Evolutionary conservation across 1,140 invertebrate species (phyloP), one percentile per base, ranked within the genome.

Genomic region (Charaxes varanes): DNA sequence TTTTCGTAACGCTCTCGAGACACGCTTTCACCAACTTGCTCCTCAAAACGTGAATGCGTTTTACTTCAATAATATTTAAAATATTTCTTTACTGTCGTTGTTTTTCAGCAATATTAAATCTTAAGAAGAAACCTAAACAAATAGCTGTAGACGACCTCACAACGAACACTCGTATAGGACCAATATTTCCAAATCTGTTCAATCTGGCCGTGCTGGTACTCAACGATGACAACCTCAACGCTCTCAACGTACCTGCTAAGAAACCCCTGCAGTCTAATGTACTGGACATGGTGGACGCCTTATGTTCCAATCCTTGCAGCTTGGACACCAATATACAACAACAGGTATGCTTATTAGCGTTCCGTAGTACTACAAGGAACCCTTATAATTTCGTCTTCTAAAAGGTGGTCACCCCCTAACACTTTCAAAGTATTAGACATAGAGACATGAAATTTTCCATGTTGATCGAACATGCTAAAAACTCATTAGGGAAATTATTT

Each of bases 111-210:
- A 78, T 85, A 54, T 40, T 85, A 38, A 83, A 78, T 50, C 57
- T 78, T 11, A 82, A 70, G 23, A 78, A 66, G 42, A 77, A 76
- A 34, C 66, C 74, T 3, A 77, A 78, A 53, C 64, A 77, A 33
- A 42, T 85, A 43, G 79, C 84, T 5, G 68, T 85, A n/a, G 60
- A 74, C 32, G 84, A 85, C 58, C 50, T 85, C 7, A 73, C 67
- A 41, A 79, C 71, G 4, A 85, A 85, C 35, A 83, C 80, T 6
- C 53, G 78, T 3, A 85, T 85, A 6, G 84, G 84, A 5, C 80
- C 80, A 0, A 84, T 85, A 54, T 78, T 85, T 23, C 81, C 84
- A 4, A 85, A 85, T 41, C 62, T 85, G 1, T 81, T 85, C 40
- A 85, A 85, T 24, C 33, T 85, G 19, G 76, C 79, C 0, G 74